Conservation (phyloP, 2,888 invertebrate genomes). For the Nowickia ferox region DNA sequence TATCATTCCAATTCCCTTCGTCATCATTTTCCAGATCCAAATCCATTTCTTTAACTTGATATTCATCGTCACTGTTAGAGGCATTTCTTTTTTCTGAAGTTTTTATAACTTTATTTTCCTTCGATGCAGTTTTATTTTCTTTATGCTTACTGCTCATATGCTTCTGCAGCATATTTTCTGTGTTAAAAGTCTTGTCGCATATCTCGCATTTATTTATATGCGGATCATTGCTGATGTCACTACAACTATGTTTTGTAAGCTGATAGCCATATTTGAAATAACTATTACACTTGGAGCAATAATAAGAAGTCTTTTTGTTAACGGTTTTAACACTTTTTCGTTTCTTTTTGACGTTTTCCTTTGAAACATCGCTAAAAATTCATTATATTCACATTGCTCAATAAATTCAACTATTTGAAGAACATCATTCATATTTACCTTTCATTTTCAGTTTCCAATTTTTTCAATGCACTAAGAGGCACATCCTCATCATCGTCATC, state of each 20-base stretch:
- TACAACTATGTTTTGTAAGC: slow-evolving; percentile 57
- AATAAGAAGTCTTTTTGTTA: slow-evolving; percentile 52
- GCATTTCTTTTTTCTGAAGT: slow-evolving; percentile 13
- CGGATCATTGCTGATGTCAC: background rate
- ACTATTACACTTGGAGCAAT: slow-evolving; percentile 52
- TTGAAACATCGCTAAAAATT: slow-evolving; percentile 34
- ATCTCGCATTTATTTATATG: slow-evolving; percentile 37
- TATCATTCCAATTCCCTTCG: slow-evolving; percentile 51
- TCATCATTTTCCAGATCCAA: slow-evolving; percentile 40
- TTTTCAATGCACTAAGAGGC: slow-evolving; percentile 61
- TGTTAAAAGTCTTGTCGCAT: slow-evolving; percentile 47
- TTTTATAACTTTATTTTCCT: slow-evolving; percentile 21
- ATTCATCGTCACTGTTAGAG: slow-evolving; percentile 11
- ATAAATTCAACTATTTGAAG: background rate
- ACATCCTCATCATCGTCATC: slow-evolving; percentile 65
- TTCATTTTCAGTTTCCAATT: slow-evolving; percentile 43
- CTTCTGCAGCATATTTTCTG: slow-evolving; percentile 52
- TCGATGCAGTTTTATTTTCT: background rate
- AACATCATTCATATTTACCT: slow-evolving; percentile 33
- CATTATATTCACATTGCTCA: background rate
- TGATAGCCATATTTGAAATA: slow-evolving; percentile 65
- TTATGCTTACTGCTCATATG: slow-evolving; percentile 60
- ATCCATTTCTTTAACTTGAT: slow-evolving; percentile 31
- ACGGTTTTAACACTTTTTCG: slow-evolving; percentile 34
- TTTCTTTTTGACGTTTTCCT: slow-evolving; percentile 54